phyloP scores from a whole-genome alignment of 1,140 invertebrate species.

The Drosophila nebulosa region DNA sequence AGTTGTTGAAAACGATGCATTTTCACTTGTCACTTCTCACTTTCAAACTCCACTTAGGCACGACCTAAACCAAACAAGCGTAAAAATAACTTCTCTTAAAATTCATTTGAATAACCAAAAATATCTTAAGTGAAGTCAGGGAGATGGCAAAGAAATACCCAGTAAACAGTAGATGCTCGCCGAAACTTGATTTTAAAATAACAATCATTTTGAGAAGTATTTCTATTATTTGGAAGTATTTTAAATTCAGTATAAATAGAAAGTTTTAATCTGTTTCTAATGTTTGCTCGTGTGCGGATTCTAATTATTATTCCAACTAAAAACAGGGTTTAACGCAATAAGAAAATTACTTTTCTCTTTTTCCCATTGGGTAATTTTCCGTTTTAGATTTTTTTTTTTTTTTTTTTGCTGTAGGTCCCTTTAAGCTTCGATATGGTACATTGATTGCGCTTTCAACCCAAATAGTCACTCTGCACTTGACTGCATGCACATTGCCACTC shows the following conservation, averaged over 20 bases:
- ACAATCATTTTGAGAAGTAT: too few relatives aligned
- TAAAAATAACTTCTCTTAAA: not conserved
- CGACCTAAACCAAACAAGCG: not conserved
- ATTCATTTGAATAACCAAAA: not conserved
- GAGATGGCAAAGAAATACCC: not conserved
- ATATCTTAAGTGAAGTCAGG: not conserved
- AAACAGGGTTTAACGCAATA: not conserved
- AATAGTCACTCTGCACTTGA: slow-evolving; percentile 67
- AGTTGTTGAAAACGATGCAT: not conserved
- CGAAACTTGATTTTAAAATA: too few relatives aligned
- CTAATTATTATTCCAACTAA: too few relatives aligned
- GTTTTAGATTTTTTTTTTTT: slow-evolving; percentile 1
- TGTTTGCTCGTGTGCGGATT: not conserved
- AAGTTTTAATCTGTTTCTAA: too few relatives aligned
- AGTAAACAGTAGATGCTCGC: too few relatives aligned
- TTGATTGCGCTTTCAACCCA: slow-evolving; percentile 59
- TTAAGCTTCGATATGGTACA: slow-evolving; percentile 26
- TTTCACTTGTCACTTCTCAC: not conserved
- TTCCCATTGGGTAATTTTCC: slow-evolving; percentile 35
- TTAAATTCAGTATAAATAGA: too few relatives aligned
- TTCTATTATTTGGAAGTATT: too few relatives aligned
- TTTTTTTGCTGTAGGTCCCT: slow-evolving; percentile 5
- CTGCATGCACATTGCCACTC: slow-evolving; percentile 17
- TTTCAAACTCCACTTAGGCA: not conserved
- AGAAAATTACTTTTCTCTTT: not conserved